These are phyloP conservation scores for Hydropsyche tenuis DNA, from an alignment of 1,140 invertebrate genomes.

Conservation along the genomic window DNA sequence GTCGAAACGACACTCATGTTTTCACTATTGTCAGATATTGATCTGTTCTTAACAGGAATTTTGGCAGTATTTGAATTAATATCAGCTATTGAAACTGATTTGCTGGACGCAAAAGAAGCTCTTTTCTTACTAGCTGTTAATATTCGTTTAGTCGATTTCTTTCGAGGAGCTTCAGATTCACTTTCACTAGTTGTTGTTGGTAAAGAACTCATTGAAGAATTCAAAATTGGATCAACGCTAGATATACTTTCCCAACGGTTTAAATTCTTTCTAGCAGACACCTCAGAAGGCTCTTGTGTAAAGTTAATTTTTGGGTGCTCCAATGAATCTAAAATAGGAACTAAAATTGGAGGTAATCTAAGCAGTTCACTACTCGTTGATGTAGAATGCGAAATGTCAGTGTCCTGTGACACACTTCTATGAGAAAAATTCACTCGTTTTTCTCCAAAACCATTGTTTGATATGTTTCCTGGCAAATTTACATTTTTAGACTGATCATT, in stretches of 20 bases:
- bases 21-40: slow-evolving; percentile 58
- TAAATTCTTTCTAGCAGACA: slow-evolving; percentile 53
- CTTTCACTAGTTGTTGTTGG: slow-evolving; percentile 62
- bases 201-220: slow-evolving; percentile 71
- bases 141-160: slow-evolving; percentile 54
- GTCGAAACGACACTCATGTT: slow-evolving; percentile 59
- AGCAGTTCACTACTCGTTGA: slow-evolving; percentile 63
- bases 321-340: slow-evolving; percentile 66
- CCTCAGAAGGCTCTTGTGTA: slow-evolving; percentile 52
- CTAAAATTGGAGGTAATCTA: slow-evolving; percentile 72
- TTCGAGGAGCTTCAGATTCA: slow-evolving; percentile 59
- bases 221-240: slow-evolving; percentile 70
- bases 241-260: slow-evolving; percentile 66
- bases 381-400: slow-evolving; percentile 63
- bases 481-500: neutral
- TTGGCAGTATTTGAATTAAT: slow-evolving; percentile 46
- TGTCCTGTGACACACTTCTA: slow-evolving; percentile 65
- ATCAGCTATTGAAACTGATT: slow-evolving; percentile 61
- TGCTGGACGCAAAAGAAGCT: slow-evolving; percentile 57
- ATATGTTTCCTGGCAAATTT: slow-evolving; percentile 22
- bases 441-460: slow-evolving; percentile 50
- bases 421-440: slow-evolving; percentile 61
- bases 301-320: slow-evolving; percentile 53
- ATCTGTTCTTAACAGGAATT: slow-evolving; percentile 51
- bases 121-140: slow-evolving; percentile 57